Percentiles rank a stretch among this genome's conserved stretches.
These are phyloP conservation scores for Passer domesticus DNA, from an alignment of 2,113 vertebrate genomes.

Conservation along the genomic window DNA sequence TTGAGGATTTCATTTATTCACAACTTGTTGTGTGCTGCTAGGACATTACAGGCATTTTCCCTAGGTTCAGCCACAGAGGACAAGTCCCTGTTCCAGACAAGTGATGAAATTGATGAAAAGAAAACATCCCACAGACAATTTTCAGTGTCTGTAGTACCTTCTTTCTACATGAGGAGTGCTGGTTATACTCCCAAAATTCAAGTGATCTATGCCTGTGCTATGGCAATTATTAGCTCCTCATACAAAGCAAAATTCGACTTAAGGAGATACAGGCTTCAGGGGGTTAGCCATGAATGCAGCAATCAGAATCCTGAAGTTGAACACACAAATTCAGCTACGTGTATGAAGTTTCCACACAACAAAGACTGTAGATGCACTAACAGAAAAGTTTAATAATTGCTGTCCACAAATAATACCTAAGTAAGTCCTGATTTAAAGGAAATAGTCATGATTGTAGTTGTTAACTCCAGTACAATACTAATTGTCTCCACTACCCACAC, in stretches of 20 bases:
- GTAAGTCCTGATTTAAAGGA: not conserved
- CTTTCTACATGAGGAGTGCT: not conserved
- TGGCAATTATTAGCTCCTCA: not conserved
- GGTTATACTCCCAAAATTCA: not conserved
- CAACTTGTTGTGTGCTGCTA: not conserved
- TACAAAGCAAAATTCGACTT: not conserved
- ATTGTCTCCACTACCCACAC: not conserved
- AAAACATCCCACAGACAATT: not conserved
- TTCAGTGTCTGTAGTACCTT: not conserved
- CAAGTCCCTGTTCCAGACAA: not conserved
- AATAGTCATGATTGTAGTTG: not conserved
- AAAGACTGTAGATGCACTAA: not conserved
- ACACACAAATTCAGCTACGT: not conserved
- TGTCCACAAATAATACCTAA: not conserved
- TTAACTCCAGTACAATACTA: not conserved
- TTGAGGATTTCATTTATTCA: slow-evolving; percentile 9
- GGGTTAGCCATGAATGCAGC: not conserved
- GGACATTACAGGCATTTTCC: not conserved
- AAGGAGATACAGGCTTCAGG: not conserved
- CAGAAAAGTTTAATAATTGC: not conserved
- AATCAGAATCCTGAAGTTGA: not conserved
- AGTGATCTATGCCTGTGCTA: not conserved
- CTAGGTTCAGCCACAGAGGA: not conserved
- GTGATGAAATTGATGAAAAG: not conserved
- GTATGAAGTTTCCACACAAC: not conserved